These are phyloP conservation scores for Xanthia togata DNA, from an alignment of 2,888 invertebrate species.

Conservation along the genomic window DNA sequence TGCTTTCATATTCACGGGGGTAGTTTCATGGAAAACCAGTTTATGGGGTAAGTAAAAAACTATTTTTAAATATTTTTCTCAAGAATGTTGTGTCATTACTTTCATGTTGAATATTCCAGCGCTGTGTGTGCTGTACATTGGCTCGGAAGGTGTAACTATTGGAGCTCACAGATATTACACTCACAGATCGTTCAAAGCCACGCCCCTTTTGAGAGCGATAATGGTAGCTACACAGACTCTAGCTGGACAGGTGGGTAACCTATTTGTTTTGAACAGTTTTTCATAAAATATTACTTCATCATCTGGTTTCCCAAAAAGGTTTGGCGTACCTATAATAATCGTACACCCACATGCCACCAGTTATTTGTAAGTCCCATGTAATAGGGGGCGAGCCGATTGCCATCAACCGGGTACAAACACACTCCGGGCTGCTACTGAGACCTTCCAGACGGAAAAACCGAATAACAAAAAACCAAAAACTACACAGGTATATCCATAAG, in stretches of 20 bases:
- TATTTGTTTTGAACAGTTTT: background rate
- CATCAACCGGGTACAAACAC: background rate
- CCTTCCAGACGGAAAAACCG: background rate
- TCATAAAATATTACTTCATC: too few relatives aligned
- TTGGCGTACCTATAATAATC: too few relatives aligned
- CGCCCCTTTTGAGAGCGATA: slow-evolving; percentile 90
- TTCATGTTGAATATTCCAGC: slow-evolving; percentile 51
- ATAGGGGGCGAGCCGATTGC: background rate
- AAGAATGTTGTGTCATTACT: background rate
- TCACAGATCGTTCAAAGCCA: slow-evolving; percentile 94
- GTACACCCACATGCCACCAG: background rate
- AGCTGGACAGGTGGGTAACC: slow-evolving; percentile 53
- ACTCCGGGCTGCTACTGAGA: background rate
- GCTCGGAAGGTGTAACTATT: slow-evolving; percentile 93
- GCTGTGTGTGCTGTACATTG: slow-evolving; percentile 51
- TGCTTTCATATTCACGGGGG: slow-evolving; percentile 70
- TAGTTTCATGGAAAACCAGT: slow-evolving; percentile 45
- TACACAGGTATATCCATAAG: too few relatives aligned
- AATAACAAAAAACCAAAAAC: background rate
- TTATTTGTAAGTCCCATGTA: background rate
- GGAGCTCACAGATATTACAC: slow-evolving; percentile 96
- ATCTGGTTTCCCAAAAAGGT: too few relatives aligned
- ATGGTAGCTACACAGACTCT: slow-evolving; percentile 92
- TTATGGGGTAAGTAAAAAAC: slow-evolving; percentile 63
- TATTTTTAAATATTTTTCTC: background rate